These are phyloP conservation scores for western clawed frog (Xenopus tropicalis) DNA, from an alignment of 2,113 vertebrate genomes.

Conservation along the genomic window DNA sequence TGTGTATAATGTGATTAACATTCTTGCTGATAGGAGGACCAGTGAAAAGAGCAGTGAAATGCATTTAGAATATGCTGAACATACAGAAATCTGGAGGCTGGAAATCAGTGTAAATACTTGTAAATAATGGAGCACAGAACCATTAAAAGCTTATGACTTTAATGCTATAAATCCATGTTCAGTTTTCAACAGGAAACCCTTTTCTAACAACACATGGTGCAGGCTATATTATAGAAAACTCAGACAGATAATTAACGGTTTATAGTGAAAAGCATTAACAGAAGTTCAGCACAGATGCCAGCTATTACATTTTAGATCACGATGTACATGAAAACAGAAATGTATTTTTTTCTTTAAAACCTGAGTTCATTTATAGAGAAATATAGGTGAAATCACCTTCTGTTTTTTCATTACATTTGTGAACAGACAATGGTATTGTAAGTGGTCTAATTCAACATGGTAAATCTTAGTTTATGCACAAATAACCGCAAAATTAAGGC, in stretches of 20 bases:
- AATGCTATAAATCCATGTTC: not conserved
- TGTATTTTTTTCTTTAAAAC: too few relatives aligned
- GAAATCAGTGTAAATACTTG: not conserved
- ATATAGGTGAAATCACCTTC: too few relatives aligned
- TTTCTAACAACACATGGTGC: not conserved
- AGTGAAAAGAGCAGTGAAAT: not conserved
- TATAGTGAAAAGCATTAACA: not conserved
- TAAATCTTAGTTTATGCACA: too few relatives aligned
- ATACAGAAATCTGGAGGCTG: not conserved
- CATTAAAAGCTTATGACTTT: not conserved
- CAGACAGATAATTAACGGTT: not conserved
- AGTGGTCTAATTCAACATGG: too few relatives aligned
- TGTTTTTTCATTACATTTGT: too few relatives aligned
- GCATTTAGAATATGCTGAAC: not conserved
- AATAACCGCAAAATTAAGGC: too few relatives aligned
- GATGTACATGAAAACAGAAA: too few relatives aligned
- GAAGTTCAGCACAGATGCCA: too few relatives aligned
- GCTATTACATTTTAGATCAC: too few relatives aligned
- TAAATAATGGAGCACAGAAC: not conserved
- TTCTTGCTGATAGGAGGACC: conserved; percentile 18
- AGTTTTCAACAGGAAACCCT: not conserved
- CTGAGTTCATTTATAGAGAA: too few relatives aligned
- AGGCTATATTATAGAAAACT: not conserved
- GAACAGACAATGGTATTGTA: too few relatives aligned
- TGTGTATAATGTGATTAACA: conserved; percentile 23